phyloP scores from a whole-genome alignment of 2,113 vertebrate species.

The Amblyopsis rosae region DNA sequence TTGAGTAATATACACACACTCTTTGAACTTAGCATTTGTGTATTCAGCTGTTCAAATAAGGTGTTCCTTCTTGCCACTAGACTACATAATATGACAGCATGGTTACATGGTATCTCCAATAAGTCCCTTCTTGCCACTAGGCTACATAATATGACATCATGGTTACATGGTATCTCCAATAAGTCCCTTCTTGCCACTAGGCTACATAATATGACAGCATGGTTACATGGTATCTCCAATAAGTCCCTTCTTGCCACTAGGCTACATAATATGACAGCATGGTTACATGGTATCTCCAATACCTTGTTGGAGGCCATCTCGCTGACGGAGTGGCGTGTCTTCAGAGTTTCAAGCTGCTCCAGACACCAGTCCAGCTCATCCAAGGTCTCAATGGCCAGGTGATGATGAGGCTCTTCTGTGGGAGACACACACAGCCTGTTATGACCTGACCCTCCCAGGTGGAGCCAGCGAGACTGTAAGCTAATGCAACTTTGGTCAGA shows the following conservation, averaged over 20 bases:
- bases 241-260: neutral
- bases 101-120: neutral
- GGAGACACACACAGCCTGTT: conserved; percentile 26
- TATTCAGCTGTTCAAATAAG: neutral
- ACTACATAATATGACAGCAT: too few species aligned
- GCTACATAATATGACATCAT: too few species aligned
- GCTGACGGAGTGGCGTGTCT: conserved; percentile 86
- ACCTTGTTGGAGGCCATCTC: conserved; percentile 86
- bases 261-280: too few species aligned
- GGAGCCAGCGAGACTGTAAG: conserved; percentile 1
- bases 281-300: neutral
- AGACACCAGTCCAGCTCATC: conserved; percentile 97
- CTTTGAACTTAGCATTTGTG: too few species aligned
- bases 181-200: neutral
- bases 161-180: too few species aligned
- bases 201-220: too few species aligned
- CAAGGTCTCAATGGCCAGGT: conserved; percentile 87
- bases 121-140: conserved; percentile 23
- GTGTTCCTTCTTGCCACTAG: neutral
- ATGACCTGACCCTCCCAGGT: neutral
- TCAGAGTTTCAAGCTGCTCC: conserved; percentile 92
- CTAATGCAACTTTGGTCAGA: neutral
- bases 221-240: too few species aligned
- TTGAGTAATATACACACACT: too few species aligned
- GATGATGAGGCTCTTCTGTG: conserved; percentile 86